Base-by-base conservation (phyloP, 2,113 vertebrate species). In the Notothenia coriiceps region DNA sequence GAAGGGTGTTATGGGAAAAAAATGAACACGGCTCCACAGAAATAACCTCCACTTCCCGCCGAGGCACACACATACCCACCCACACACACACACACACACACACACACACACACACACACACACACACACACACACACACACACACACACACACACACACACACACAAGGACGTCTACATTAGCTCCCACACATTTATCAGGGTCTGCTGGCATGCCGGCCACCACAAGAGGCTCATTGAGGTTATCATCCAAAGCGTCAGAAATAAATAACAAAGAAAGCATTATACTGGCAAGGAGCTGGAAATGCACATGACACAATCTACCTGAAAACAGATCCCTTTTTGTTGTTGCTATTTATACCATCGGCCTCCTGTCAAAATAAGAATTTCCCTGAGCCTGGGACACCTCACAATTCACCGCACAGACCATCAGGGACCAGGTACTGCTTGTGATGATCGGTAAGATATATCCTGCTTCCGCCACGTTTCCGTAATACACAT, bases 1-100 rank as follows among this genome's bases (percentile, higher is more conserved):
- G 90, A 91, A 80, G 82, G 90, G 88, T 89, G 89, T 89, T 91
- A 78, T 86, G 71, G 81, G 81, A 72, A 77, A 84, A 40, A 78
- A 89, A 87, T 69, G 77, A 92, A 84, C 72, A 68, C 29, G 4
- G 71, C 80, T 80, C 71, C 66, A 78, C 86, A 47, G 68, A 89
- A 92, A 93, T 90, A 89, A 84, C 78, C 86, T 85, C 82, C 68
- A 80, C 75, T 83, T 86, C 76, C 79, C 51, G 51, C 73, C 86
- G 86, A 90, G 73, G 80, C 85, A 85, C 49, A 71, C n/a, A 73
- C n/a, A 17, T 22, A 63, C n/a, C 12, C 65, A 63, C 15, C 22
- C 22, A 54, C 70, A 74, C 40, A 66, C 54, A 22, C 20, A 67
- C 25, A 22, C 22, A 54, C 70, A 74, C 40, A 66, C 54, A 29